Evolutionary conservation across 2,797 vertebrate species (phyloP), one percentile per base, ranked within the genome.

Genomic region (Smutsia temminckii): DNA sequence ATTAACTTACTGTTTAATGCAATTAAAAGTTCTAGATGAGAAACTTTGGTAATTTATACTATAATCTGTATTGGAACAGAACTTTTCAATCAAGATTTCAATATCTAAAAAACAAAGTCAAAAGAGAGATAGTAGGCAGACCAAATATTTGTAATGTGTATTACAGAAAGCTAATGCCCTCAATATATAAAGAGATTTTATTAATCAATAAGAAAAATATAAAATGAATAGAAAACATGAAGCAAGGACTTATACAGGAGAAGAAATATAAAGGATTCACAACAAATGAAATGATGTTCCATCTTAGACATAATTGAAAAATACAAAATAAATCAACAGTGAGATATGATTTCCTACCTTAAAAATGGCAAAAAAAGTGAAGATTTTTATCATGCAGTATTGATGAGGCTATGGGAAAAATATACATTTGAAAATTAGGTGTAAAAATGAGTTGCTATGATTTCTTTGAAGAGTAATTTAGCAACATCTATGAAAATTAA

Each of bases 21-120:
- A 92, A 83, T 64, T 91, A 81, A 95, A 89, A 77, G 6, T 42
- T 95, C 23, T 80, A 66, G 20, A 87, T 84, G 12, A 69, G 12
- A 86, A 46, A 49, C 7, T 57, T 29, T 64, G 2, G 17, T 72
- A 59, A 93, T 75, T 79, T 71, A 0, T 69, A 57, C 85, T 40
- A 55, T 74, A 55, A 86, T 89, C 85, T 87, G 4, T 25, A 79
- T 5, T 84, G 63, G 32, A 11, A 77, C n/a, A 74, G 64, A 59
- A 49, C 8, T 64, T 96, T 93, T 8, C 42, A 72, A 79, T 57
- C 46, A 71, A 53, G 46, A 86, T 49, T 77, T 93, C 3, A 91
- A 20, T 85, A 78, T 72, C 32, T 69, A 53, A 66, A 85, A 46
- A 91, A 55, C 27, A 93, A 85, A 89, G 8, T 13, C 57, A 90